Evolutionary conservation across 2,797 vertebrate species (phyloP), one percentile per base, ranked within the genome.

Genomic region (Gila robusta): DNA sequence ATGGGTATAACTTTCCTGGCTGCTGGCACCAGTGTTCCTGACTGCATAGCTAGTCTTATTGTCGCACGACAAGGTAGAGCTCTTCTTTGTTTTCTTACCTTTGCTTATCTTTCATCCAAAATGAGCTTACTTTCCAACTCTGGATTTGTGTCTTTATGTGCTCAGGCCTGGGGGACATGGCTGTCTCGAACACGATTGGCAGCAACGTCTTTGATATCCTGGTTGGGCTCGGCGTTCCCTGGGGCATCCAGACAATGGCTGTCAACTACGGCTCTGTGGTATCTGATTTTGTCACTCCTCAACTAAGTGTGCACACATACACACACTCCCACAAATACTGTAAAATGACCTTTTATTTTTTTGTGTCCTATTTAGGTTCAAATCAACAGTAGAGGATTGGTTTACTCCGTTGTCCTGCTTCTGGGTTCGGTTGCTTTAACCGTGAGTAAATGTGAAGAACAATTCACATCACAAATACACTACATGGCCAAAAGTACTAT

Each of bases 1-100:
- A 97, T 97, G 96, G 96, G 96, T 82, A 97, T 97, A 88, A 97
- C 96, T 74, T 97, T 97, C 91, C 94, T 97, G 89, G 96, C 96
- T 11, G 96, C 96, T 16, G 96, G 96, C 91, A 97, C 96, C 14
- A 97, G 96, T 0, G 96, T 97, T 76, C 97, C 97, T 26, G 97
- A 97, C 94, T 97, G 97, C 92, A 97, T 97, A 94, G 97, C 97
- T 87, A 97, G 97, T 86, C 90, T 97, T 79, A 97, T 97, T 35
- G 97, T 97, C 71, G 96, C 96, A 14, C 95, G 96, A 88, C 97
- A 97, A 96, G 97, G 97, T 97, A 95, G 2, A 59, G 54, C 37
- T 64, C 23, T 21, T n/a, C 6, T 56, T 21, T 56, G 47, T 47
- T 56, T 62, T 85, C 32, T 23, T 49, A 66, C 19, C 54, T 44